Evolutionary conservation across 2,797 vertebrate genomes (phyloP).

Genomic region (Chrosomus eos): DNA sequence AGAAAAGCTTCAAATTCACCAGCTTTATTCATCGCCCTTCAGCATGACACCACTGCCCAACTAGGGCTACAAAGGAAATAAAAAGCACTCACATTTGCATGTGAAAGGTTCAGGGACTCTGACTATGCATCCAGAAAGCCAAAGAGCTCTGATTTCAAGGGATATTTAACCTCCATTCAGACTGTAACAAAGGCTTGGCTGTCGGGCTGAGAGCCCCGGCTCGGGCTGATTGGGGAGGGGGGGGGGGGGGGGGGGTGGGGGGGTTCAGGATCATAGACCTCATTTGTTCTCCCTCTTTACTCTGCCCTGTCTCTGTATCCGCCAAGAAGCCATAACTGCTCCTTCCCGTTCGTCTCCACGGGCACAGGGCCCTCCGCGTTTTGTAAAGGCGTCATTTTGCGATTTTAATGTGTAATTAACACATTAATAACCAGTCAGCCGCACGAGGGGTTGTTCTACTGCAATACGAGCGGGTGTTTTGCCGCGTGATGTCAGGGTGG

Average conservation of each 20-base stretch:
- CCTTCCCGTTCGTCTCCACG: not conserved
- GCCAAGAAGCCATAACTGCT: slow-evolving; percentile 75
- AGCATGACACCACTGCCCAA: slow-evolving; percentile 83
- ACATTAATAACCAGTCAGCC: slow-evolving; percentile 40
- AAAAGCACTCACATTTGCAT: slow-evolving; percentile 84
- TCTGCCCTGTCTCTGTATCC: slow-evolving; percentile 84
- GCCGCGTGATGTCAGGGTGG: not conserved
- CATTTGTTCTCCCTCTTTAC: slow-evolving; percentile 89
- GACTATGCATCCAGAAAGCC: slow-evolving; percentile 84
- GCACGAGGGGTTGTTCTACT: not conserved
- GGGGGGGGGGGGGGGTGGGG: slow-evolving; percentile 53
- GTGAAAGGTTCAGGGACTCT: slow-evolving; percentile 83
- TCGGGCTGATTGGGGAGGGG: slow-evolving; percentile 79
- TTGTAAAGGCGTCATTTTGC: slow-evolving; percentile 40
- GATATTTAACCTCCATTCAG: slow-evolving; percentile 91
- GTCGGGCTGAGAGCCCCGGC: slow-evolving; percentile 77
- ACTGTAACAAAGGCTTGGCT: slow-evolving; percentile 83
- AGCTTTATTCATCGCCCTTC: slow-evolving; percentile 84
- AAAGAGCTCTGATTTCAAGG: slow-evolving; percentile 87
- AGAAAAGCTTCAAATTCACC: slow-evolving; percentile 79
- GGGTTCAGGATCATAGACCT: slow-evolving; percentile 82
- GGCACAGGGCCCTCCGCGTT: slow-evolving; percentile 30
- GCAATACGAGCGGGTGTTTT: not conserved
- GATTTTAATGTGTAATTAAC: slow-evolving; percentile 31
- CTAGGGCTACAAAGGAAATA: slow-evolving; percentile 80